Percentiles rank a stretch among this genome's conserved stretches.
Conservation (phyloP, 2,888 invertebrate species). For the Sarcophaga subvicina region DNA sequence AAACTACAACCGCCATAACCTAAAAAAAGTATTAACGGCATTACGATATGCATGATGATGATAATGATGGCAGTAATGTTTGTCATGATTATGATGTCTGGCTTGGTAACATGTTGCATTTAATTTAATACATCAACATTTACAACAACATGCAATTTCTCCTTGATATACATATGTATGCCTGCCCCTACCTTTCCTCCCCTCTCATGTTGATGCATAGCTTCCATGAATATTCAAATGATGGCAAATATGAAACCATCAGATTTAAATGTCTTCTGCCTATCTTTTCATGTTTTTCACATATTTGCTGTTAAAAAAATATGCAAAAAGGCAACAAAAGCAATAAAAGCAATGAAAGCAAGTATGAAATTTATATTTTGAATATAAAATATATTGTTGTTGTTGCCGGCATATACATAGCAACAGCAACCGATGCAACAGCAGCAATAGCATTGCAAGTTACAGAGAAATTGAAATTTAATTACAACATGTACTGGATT, state of each 20-base stretch:
- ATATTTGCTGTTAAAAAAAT: too few species aligned
- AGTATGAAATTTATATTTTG: not conserved
- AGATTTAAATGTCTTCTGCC: constrained; percentile 10
- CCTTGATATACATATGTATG: constrained; percentile 1
- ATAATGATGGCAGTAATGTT: constrained; percentile 12
- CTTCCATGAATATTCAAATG: constrained; percentile 40
- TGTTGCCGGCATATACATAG: not conserved
- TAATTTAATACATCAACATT: constrained; percentile 48
- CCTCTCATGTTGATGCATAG: not conserved
- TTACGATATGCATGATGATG: not conserved
- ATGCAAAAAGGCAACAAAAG: too few species aligned
- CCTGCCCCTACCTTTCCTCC: too few species aligned
- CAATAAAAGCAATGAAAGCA: too few species aligned
- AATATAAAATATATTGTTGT: constrained; percentile 14
- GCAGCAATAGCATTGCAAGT: not conserved
- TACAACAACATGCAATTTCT: constrained; percentile 16
- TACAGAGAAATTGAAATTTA: constrained; percentile 63
- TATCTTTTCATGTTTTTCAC: not conserved
- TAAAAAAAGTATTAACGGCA: not conserved
- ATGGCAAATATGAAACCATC: not conserved
- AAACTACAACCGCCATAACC: not conserved
- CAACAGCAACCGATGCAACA: not conserved
- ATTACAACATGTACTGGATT: constrained; percentile 50
- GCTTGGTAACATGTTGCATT: constrained; percentile 66
- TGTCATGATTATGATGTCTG: constrained; percentile 40